Evolutionary conservation across 2,113 vertebrate species (phyloP).

Genomic region (pig (Sus scrofa)): DNA sequence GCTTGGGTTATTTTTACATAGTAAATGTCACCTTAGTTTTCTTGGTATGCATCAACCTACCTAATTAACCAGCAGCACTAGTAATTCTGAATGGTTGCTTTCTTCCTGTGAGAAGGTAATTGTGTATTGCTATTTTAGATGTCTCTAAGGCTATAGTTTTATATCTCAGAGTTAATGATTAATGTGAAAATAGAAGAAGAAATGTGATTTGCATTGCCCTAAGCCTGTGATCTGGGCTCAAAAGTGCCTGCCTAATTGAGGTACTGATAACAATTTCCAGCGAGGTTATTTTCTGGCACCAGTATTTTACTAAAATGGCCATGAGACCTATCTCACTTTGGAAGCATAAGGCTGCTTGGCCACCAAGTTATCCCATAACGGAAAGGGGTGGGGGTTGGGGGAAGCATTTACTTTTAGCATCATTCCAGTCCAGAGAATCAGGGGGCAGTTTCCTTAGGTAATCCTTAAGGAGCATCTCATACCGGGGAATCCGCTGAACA

Average conservation of each 20-base stretch:
- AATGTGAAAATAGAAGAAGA: background rate
- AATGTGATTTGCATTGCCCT: background rate
- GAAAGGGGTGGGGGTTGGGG: background rate
- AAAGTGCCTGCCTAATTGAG: background rate
- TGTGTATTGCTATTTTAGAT: background rate
- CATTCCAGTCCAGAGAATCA: constrained; percentile 93
- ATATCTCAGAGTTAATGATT: constrained; percentile 32
- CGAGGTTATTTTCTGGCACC: background rate
- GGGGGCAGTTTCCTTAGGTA: constrained; percentile 97
- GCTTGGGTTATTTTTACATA: constrained; percentile 32
- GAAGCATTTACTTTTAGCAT: constrained; percentile 93
- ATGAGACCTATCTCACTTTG: background rate
- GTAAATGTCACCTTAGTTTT: constrained; percentile 19
- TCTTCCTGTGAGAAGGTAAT: constrained; percentile 48
- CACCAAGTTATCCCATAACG: background rate
- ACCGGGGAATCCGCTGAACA: constrained; percentile 97
- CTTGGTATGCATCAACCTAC: background rate
- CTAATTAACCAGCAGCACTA: constrained; percentile 28
- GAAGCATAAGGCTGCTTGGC: background rate
- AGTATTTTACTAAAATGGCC: background rate
- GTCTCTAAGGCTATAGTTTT: constrained; percentile 5
- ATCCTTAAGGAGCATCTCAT: constrained; percentile 99
- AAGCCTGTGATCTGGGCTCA: background rate
- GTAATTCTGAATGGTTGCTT: constrained; percentile 4
- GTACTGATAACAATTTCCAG: background rate